Conservation (phyloP, 2,113 vertebrate species). For the Nasalis larvatus region DNA sequence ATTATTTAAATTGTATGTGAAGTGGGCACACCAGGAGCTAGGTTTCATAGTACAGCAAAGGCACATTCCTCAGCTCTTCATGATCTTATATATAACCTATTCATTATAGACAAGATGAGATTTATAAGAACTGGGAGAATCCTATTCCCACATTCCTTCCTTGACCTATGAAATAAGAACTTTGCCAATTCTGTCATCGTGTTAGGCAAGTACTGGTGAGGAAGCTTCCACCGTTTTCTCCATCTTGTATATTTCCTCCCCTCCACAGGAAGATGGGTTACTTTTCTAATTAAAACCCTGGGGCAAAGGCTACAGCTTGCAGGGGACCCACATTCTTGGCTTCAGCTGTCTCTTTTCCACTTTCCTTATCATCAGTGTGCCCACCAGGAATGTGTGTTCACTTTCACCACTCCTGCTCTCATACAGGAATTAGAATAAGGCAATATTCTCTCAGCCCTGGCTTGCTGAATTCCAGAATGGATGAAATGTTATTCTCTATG, state of each 20-base stretch:
- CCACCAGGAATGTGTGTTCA: not conserved
- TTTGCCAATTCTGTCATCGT: not conserved
- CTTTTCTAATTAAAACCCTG: not conserved
- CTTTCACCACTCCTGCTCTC: not conserved
- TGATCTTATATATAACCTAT: not conserved
- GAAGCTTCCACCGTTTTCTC: not conserved
- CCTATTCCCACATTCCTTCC: not conserved
- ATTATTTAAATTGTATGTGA: not conserved
- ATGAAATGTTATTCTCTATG: not conserved
- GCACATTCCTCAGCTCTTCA: not conserved
- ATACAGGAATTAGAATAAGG: not conserved
- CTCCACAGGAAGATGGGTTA: not conserved
- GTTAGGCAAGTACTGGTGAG: not conserved
- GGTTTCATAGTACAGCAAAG: not conserved
- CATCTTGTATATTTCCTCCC: not conserved
- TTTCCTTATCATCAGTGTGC: not conserved
- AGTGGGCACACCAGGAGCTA: not conserved
- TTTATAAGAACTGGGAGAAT: not conserved
- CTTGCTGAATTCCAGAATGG: not conserved
- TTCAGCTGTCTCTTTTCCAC: not conserved
- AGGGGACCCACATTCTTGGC: not conserved
- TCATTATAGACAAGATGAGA: not conserved
- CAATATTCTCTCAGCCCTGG: not conserved
- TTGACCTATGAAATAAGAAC: not conserved
- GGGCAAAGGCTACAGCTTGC: not conserved